These are phyloP conservation scores for Cyphomyrus plagiostoma DNA, from an alignment of 2,113 vertebrate species.

Conservation along the genomic window DNA sequence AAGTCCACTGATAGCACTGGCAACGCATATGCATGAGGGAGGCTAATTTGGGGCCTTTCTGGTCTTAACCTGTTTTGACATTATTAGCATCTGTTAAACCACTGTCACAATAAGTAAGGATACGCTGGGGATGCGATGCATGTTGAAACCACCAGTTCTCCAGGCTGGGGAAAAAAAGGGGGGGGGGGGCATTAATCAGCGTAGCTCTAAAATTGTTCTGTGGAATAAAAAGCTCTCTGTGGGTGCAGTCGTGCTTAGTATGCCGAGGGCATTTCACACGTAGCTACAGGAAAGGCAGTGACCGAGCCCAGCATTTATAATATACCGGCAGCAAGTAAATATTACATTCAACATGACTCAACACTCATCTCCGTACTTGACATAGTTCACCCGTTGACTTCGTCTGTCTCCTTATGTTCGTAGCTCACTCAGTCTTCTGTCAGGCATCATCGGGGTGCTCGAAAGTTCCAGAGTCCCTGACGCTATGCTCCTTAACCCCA, in stretches of 20 bases:
- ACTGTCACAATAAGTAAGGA: background rate
- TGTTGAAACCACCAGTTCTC: background rate
- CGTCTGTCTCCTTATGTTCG: background rate
- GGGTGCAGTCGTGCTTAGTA: background rate
- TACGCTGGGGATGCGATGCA: background rate
- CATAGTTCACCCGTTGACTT: background rate
- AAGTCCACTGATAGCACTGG: background rate
- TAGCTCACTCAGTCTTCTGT: background rate
- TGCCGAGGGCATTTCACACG: background rate
- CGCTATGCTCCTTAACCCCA: background rate
- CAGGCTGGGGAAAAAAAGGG: background rate
- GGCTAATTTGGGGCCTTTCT: background rate
- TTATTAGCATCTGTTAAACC: conserved; percentile 6
- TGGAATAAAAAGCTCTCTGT: background rate
- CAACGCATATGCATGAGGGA: background rate
- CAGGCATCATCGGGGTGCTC: background rate
- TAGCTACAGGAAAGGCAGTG: background rate
- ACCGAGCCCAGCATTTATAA: background rate
- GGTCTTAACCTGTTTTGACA: background rate
- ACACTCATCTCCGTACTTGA: background rate
- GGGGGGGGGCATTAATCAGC: background rate
- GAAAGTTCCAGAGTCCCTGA: background rate
- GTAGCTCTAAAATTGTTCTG: background rate
- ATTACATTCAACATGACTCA: background rate
- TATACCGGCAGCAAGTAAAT: background rate